Evolutionary conservation across 2,888 invertebrate genomes (phyloP).

Genomic region (Ypsolopha sequella): DNA sequence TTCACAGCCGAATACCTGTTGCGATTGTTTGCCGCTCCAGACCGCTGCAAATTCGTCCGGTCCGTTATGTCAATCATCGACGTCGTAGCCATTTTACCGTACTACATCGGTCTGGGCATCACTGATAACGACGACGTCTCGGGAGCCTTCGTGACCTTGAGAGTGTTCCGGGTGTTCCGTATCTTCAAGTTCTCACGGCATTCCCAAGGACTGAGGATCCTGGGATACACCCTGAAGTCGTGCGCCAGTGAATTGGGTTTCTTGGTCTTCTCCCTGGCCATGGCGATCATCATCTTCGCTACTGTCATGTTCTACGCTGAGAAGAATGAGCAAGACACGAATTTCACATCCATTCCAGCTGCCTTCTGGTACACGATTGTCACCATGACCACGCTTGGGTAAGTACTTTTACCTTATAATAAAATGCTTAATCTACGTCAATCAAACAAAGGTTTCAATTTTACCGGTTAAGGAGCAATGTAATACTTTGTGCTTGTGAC

Average conservation of each 20-base stretch:
- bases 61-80: conserved; percentile 99
- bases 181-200: conserved; percentile 99
- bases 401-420: conserved; percentile 59
- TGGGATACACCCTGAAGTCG: conserved; percentile 99
- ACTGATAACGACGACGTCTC: conserved; percentile 99
- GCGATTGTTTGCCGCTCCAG: conserved; percentile 97
- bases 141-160: conserved; percentile 97
- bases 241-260: conserved; percentile 99
- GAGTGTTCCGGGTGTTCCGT: conserved; percentile 99
- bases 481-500: conserved; percentile 9
- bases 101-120: conserved; percentile 98
- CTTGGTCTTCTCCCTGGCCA: conserved; percentile 98
- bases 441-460: conserved; percentile 3
- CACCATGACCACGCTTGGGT: conserved; percentile 99
- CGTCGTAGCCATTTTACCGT: conserved; percentile 98
- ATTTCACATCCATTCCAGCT: conserved; percentile 99
- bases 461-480: conserved; percentile 5
- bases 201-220: conserved; percentile 97
- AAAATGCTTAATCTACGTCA: neutral
- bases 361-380: conserved; percentile 99
- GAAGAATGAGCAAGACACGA: conserved; percentile 96
- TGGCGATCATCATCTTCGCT: conserved; percentile 99
- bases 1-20: conserved; percentile 98
- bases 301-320: conserved; percentile 99
- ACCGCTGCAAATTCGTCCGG: conserved; percentile 96